Evolutionary conservation across 1,140 invertebrate genomes (phyloP).

Genomic region (Hyposmocoma kahamanoa): DNA sequence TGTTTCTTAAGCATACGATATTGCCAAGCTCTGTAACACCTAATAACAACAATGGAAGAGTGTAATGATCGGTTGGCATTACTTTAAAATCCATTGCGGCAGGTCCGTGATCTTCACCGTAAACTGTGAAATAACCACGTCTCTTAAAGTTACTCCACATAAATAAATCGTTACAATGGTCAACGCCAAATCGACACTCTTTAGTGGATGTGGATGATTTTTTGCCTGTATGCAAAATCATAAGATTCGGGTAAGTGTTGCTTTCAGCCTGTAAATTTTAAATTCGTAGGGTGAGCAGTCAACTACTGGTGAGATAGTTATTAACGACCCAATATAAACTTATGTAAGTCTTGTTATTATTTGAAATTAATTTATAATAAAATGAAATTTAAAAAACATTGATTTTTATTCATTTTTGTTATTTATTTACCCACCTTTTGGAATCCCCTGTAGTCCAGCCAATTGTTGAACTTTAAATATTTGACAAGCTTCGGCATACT

Average conservation of each 20-base stretch:
- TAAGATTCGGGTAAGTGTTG: slow-evolving; percentile 86
- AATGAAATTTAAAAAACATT: no score
- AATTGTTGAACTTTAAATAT: slow-evolving; percentile 76
- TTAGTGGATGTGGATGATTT: slow-evolving; percentile 30
- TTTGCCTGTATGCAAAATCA: slow-evolving; percentile 81
- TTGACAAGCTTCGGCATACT: slow-evolving; percentile 83
- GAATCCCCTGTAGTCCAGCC: slow-evolving; percentile 71
- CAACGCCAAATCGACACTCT: slow-evolving; percentile 15
- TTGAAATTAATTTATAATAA: no score
- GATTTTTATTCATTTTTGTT: no score
- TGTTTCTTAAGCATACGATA: slow-evolving; percentile 74
- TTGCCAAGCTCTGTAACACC: slow-evolving; percentile 65
- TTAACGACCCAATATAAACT: no score
- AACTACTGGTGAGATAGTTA: no score
- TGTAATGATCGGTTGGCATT: slow-evolving; percentile 81
- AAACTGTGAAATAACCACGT: slow-evolving; percentile 29
- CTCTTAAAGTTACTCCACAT: slow-evolving; percentile 30
- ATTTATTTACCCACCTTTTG: slow-evolving; percentile 73
- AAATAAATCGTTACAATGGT: slow-evolving; percentile 31
- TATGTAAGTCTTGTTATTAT: no score
- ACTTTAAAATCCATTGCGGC: slow-evolving; percentile 27
- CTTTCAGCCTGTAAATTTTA: slow-evolving; percentile 78
- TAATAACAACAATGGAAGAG: slow-evolving; percentile 76
- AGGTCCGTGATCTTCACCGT: slow-evolving; percentile 26
- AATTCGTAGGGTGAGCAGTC: no score